phyloP scores from a whole-genome alignment of 2,888 invertebrate species.

The Frankliniella fusca region DNA sequence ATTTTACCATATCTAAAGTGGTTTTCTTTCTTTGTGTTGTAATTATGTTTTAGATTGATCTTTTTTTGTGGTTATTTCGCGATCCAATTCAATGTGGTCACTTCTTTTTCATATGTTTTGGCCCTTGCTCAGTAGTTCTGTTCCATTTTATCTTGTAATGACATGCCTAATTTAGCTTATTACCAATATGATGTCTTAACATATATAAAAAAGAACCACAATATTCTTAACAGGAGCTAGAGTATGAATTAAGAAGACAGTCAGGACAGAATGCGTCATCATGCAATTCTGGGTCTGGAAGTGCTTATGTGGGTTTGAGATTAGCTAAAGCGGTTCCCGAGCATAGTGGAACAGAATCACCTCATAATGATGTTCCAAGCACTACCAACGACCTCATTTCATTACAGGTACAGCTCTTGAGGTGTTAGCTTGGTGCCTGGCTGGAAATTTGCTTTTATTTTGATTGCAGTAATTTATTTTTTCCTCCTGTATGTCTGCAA shows the following conservation, averaged over 20 bases:
- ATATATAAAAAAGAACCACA: not conserved
- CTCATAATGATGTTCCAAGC: conserved; percentile 16
- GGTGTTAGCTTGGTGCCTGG: conserved; percentile 8
- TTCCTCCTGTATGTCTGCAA: too few relatives aligned
- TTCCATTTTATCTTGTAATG: conserved; percentile 15
- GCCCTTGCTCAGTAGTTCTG: not conserved
- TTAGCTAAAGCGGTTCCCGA: conserved; percentile 57
- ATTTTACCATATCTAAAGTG: too few relatives aligned
- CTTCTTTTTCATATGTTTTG: conserved; percentile 17
- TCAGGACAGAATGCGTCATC: conserved; percentile 50
- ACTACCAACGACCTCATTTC: conserved; percentile 26
- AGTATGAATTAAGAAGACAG: conserved; percentile 71
- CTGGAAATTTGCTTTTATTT: not conserved
- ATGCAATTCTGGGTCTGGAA: conserved; percentile 60
- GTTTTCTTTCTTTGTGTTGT: not conserved
- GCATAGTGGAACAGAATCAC: conserved; percentile 27
- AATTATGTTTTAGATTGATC: not conserved
- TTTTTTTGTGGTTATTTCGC: conserved; percentile 10
- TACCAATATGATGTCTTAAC: not conserved
- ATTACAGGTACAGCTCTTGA: conserved; percentile 17
- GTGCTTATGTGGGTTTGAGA: conserved; percentile 72
- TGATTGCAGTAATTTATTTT: not conserved
- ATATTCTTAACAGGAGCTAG: conserved; percentile 53
- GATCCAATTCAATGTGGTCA: not conserved
- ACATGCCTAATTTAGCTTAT: not conserved